Evolutionary conservation across 37 sponge, comb jelly and placozoan species (phyloP).

Genomic region (Ephydatia muelleri): DNA sequence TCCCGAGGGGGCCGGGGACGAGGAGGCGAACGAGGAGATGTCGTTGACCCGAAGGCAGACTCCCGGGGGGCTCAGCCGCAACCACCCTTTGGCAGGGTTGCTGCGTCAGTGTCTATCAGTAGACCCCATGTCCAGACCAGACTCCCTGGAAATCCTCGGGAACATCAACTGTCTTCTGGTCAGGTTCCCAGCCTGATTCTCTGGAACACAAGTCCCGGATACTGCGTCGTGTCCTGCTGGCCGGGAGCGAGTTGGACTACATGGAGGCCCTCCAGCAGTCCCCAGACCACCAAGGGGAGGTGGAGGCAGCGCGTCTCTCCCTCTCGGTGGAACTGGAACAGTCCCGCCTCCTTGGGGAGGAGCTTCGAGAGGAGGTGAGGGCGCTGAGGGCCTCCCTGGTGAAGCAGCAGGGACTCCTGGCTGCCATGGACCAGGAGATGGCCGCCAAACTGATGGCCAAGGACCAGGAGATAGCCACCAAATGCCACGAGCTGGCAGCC

Average conservation of each 20-base stretch:
- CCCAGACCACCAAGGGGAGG: not conserved
- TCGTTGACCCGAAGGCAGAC: too few relatives aligned
- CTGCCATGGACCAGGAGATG: constrained; percentile 56
- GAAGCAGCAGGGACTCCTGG: constrained; percentile 39
- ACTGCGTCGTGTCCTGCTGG: too few relatives aligned
- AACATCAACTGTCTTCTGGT: too few relatives aligned
- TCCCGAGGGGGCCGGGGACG: not conserved
- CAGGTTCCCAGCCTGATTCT: too few relatives aligned
- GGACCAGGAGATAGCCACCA: constrained; percentile 52
- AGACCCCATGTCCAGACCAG: not conserved
- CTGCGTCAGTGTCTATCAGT: not conserved
- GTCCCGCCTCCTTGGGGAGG: constrained; percentile 32
- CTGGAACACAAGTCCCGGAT: too few relatives aligned
- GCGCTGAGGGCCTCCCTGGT: constrained; percentile 24
- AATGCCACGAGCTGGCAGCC: constrained; percentile 32
- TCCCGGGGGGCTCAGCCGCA: too few relatives aligned
- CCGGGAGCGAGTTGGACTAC: too few relatives aligned
- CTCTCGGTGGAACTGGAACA: constrained; percentile 41
- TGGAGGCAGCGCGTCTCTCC: constrained; percentile 17
- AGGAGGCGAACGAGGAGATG: not conserved
- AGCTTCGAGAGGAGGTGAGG: constrained; percentile 37
- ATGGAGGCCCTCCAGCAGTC: not conserved
- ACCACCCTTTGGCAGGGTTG: not conserved
- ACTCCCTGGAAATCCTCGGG: too few relatives aligned
- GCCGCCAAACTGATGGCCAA: constrained; percentile 61